Conservation (phyloP, 2,888 invertebrate species). For the Tenthredo amoena region DNA sequence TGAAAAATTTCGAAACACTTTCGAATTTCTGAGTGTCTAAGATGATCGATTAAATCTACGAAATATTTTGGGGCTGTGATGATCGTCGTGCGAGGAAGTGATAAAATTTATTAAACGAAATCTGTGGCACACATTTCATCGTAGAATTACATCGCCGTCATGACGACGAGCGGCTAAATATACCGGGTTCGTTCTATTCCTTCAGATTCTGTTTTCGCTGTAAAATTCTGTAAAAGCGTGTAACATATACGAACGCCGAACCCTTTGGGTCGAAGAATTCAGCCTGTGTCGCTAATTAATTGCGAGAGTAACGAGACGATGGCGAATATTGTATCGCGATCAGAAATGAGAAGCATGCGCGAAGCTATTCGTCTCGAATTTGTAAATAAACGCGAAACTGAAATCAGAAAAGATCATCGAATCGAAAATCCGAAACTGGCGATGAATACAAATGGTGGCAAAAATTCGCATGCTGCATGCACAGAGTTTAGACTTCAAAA, state of each 20-base stretch:
- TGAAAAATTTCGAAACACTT: too few relatives aligned
- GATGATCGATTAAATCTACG: neutral
- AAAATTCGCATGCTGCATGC: too few relatives aligned
- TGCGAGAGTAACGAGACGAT: too few relatives aligned
- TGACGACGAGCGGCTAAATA: conserved; percentile 66
- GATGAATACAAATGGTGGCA: too few relatives aligned
- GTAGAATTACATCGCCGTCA: conserved; percentile 61
- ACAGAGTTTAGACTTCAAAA: too few relatives aligned
- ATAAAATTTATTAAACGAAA: conserved; percentile 56
- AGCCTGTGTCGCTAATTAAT: neutral
- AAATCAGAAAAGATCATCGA: too few relatives aligned
- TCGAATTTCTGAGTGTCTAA: neutral
- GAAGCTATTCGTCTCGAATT: too few relatives aligned
- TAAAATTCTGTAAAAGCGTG: neutral
- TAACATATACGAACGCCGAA: neutral
- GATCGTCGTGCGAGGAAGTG: neutral
- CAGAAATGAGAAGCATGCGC: too few relatives aligned
- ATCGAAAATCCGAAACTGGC: too few relatives aligned
- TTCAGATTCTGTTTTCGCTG: neutral
- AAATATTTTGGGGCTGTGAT: neutral
- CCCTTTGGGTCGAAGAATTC: neutral
- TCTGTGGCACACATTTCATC: conserved; percentile 66
- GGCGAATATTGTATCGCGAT: too few relatives aligned
- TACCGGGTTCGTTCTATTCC: conserved; percentile 62
- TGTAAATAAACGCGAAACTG: too few relatives aligned